These are phyloP conservation scores for Brachionus manjavacas DNA, from an alignment of 1,140 invertebrate genomes.

Conservation along the genomic window DNA sequence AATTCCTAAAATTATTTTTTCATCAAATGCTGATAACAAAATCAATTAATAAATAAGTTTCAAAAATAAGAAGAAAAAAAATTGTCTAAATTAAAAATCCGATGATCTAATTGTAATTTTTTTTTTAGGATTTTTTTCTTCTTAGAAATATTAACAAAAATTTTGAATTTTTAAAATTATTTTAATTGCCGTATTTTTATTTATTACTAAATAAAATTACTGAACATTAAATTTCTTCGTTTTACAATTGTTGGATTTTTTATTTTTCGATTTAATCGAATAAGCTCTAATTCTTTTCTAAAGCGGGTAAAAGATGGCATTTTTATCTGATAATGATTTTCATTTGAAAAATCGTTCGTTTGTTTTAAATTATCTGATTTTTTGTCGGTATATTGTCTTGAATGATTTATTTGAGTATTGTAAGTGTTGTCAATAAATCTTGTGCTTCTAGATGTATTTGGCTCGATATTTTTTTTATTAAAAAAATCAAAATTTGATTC, in stretches of 20 bases:
- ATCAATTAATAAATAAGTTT: too few species aligned
- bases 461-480: not conserved
- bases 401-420: not conserved
- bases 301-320: not conserved
- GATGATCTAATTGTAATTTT: too few species aligned
- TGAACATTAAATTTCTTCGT: not conserved
- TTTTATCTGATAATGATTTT: not conserved
- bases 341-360: not conserved
- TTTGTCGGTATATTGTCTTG: not conserved
- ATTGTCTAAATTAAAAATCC: too few species aligned
- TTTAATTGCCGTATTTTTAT: not conserved
- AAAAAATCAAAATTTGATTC: not conserved
- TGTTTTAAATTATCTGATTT: not conserved
- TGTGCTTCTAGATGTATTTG: not conserved
- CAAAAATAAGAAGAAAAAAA: too few species aligned
- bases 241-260: not conserved
- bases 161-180: too few species aligned
- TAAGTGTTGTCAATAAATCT: not conserved
- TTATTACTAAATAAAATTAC: not conserved
- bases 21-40: too few species aligned
- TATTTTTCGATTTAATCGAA: not conserved
- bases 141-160: too few species aligned
- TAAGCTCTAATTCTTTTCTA: not conserved
- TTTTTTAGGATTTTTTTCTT: too few species aligned
- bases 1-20: too few species aligned